phyloP scores from a whole-genome alignment of 2,888 invertebrate species.

The Bedellia somnulentella region DNA sequence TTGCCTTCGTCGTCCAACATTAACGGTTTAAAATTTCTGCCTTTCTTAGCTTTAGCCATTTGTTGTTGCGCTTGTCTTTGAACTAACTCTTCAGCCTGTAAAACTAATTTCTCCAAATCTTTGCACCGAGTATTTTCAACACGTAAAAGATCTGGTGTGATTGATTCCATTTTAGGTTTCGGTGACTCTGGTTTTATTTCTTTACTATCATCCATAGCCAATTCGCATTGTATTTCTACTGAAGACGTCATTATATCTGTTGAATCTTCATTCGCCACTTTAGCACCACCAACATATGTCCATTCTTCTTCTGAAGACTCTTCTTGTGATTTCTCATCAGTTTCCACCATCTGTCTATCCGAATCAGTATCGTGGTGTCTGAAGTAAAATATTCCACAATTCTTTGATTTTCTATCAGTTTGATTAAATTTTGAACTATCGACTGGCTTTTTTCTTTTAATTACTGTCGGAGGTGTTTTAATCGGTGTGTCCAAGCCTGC shows the following conservation, averaged over 20 bases:
- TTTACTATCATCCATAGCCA: slow-evolving; percentile 33
- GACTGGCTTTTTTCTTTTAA: slow-evolving; percentile 54
- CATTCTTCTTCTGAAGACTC: slow-evolving; percentile 63
- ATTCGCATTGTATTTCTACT: slow-evolving; percentile 47
- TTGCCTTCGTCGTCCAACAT: slow-evolving; percentile 55
- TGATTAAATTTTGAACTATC: slow-evolving; percentile 67
- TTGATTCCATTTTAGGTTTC: slow-evolving; percentile 32
- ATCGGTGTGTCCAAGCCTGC: slow-evolving; percentile 25
- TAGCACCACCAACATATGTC: slow-evolving; percentile 63
- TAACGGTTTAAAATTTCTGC: slow-evolving; percentile 53
- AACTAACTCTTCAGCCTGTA: slow-evolving; percentile 80
- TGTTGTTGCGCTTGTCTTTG: slow-evolving; percentile 51
- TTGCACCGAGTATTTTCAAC: slow-evolving; percentile 53
- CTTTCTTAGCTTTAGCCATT: slow-evolving; percentile 51
- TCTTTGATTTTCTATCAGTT: slow-evolving; percentile 77
- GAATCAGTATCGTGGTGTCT: slow-evolving; percentile 86
- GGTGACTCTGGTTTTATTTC: slow-evolving; percentile 17
- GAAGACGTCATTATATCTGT: slow-evolving; percentile 56
- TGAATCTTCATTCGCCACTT: slow-evolving; percentile 44
- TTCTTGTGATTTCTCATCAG: slow-evolving; percentile 45
- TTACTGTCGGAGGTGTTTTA: slow-evolving; percentile 43
- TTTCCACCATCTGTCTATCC: slow-evolving; percentile 66
- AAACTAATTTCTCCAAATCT: slow-evolving; percentile 74
- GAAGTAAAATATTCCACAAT: slow-evolving; percentile 83
- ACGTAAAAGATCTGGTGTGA: slow-evolving; percentile 48